These are phyloP conservation scores for Arbacia lixula DNA, from an alignment of 53 echinoderm and acorn worm species.

Conservation along the genomic window DNA sequence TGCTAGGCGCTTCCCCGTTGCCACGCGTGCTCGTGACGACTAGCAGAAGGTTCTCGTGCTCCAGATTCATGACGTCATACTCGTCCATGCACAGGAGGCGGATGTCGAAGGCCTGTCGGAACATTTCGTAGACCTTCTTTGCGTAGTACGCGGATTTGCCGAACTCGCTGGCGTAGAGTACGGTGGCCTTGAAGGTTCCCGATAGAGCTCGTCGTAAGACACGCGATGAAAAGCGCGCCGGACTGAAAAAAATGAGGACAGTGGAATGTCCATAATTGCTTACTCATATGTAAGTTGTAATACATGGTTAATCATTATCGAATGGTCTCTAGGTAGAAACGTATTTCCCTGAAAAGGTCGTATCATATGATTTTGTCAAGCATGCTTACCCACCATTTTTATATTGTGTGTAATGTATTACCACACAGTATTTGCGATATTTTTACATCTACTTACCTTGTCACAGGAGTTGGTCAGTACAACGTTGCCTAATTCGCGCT, in stretches of 20 bases:
- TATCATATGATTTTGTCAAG: too few species aligned
- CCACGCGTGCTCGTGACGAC: conserved; percentile 82
- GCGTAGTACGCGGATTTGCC: conserved; percentile 80
- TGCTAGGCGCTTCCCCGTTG: conserved; percentile 81
- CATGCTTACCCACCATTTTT: too few species aligned
- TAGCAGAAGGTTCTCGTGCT: conserved; percentile 67
- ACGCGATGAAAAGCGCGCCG: conserved; percentile 68
- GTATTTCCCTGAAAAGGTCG: background rate
- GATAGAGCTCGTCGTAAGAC: conserved; percentile 65
- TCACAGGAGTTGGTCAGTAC: too few species aligned
- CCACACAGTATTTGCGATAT: too few species aligned
- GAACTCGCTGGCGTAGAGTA: conserved; percentile 88
- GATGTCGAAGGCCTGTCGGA: conserved; percentile 75
- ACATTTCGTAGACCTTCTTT: conserved; percentile 59
- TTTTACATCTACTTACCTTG: too few species aligned
- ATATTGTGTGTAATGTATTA: too few species aligned
- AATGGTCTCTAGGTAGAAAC: too few species aligned
- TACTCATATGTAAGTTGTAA: background rate
- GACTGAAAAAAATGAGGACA: conserved; percentile 44
- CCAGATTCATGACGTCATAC: conserved; percentile 76
- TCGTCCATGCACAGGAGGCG: conserved; percentile 83
- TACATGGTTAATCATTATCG: background rate
- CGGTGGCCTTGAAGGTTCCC: conserved; percentile 77
- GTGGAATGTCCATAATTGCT: background rate
- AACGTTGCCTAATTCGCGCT: too few species aligned